Conservation (phyloP, 2,113 vertebrate species). For the Pteropus alecto region DNA sequence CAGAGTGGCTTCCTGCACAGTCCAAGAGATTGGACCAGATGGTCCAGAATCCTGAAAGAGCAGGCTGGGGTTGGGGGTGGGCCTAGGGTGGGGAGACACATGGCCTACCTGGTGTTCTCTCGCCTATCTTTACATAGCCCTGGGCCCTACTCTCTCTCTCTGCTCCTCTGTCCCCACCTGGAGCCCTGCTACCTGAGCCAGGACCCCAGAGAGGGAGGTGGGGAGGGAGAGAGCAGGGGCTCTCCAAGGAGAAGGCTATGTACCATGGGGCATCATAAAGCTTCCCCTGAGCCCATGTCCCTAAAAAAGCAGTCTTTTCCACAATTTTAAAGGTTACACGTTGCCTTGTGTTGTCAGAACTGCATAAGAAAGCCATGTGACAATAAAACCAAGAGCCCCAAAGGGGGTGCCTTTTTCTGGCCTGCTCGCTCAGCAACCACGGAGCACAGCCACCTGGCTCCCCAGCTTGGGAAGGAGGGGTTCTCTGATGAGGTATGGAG, state of each 20-base stretch:
- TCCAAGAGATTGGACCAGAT: background rate
- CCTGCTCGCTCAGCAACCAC: background rate
- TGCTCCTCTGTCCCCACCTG: background rate
- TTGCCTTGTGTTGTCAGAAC: background rate
- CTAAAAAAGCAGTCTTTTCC: background rate
- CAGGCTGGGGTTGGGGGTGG: background rate
- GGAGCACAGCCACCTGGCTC: background rate
- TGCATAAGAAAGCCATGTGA: background rate
- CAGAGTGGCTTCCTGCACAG: background rate
- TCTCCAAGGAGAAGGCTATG: background rate
- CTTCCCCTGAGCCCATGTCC: background rate
- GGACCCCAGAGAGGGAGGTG: background rate
- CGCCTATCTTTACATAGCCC: background rate
- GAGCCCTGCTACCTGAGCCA: background rate
- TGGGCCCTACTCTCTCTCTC: background rate
- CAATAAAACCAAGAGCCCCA: background rate
- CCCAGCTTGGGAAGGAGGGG: background rate
- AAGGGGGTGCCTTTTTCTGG: background rate
- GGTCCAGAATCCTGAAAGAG: background rate
- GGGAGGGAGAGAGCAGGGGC: background rate
- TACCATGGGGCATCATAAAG: accelerated
- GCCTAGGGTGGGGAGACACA: background rate
- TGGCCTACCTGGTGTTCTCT: background rate
- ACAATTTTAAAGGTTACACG: background rate
- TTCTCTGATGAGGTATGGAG: background rate